These are phyloP conservation scores for Poicephalus meyeri DNA, from an alignment of 2,113 vertebrate genomes.

Conservation along the genomic window DNA sequence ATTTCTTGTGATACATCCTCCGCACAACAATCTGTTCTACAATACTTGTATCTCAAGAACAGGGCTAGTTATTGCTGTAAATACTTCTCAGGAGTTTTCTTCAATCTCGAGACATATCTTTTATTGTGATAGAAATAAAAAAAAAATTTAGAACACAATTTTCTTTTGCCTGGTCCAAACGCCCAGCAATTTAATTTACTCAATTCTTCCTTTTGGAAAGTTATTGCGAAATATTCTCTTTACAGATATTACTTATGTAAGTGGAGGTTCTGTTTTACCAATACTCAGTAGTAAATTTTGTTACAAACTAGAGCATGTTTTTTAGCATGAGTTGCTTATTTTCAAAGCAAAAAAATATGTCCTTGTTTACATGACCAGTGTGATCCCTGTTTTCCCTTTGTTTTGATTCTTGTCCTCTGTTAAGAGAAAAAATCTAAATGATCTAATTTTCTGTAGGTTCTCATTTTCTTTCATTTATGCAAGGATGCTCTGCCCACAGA, in stretches of 20 bases:
- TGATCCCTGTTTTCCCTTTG: not conserved
- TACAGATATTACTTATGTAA: not conserved
- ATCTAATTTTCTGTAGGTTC: not conserved
- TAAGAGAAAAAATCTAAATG: not conserved
- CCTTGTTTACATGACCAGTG: not conserved
- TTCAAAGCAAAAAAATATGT: not conserved
- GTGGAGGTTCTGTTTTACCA: not conserved
- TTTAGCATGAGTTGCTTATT: not conserved
- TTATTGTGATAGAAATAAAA: not conserved
- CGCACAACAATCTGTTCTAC: not conserved
- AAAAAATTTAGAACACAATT: not conserved
- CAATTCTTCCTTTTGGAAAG: not conserved
- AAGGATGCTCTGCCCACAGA: not conserved
- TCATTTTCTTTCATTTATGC: not conserved
- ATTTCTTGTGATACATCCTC: not conserved
- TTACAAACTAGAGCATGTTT: not conserved
- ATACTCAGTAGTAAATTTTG: not conserved
- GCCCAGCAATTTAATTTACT: not conserved
- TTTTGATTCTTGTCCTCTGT: not conserved
- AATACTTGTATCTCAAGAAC: not conserved
- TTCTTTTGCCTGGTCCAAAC: not conserved
- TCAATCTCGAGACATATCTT: not conserved
- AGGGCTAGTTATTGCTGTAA: not conserved
- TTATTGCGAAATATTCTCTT: not conserved
- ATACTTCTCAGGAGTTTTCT: not conserved